These are phyloP conservation scores for Ferdinandea cuprea DNA, from an alignment of 2,888 invertebrate genomes.

Conservation along the genomic window DNA sequence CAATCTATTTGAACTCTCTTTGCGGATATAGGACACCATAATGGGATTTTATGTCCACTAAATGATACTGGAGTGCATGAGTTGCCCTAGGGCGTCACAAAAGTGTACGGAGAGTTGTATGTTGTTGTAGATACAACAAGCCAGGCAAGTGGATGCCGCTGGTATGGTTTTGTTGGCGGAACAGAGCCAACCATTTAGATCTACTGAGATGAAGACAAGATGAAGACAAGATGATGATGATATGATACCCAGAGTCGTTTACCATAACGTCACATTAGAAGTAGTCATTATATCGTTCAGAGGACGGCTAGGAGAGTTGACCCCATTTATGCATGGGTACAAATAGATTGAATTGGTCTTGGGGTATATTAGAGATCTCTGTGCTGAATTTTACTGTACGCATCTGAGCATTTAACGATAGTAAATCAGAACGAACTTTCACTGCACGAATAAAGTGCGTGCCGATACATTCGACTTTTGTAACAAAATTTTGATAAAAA, in stretches of 20 bases:
- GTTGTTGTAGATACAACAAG: neutral
- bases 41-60: constrained; percentile 74
- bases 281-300: constrained; percentile 50
- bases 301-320: constrained; percentile 39
- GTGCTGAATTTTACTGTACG: neutral
- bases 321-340: constrained; percentile 49
- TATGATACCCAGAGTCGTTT: constrained; percentile 63
- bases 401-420: too few relatives aligned
- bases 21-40: constrained; percentile 71
- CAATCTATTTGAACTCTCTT: constrained; percentile 73
- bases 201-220: constrained; percentile 57
- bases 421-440: too few relatives aligned
- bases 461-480: constrained; percentile 25
- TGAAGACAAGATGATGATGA: constrained; percentile 69
- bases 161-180: constrained; percentile 28
- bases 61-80: constrained; percentile 73
- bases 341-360: constrained; percentile 16
- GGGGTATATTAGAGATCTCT: constrained; percentile 1
- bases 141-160: constrained; percentile 32
- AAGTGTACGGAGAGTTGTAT: constrained; percentile 33
- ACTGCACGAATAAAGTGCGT: too few relatives aligned
- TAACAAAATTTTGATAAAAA: too few relatives aligned
- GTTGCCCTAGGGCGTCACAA: constrained; percentile 60
- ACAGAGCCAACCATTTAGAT: constrained; percentile 54
- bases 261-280: constrained; percentile 72